Percentiles rank a stretch among this genome's conserved stretches.
Conservation (phyloP, 2,113 vertebrate species). For the Petrocephalus microphthalmus region DNA sequence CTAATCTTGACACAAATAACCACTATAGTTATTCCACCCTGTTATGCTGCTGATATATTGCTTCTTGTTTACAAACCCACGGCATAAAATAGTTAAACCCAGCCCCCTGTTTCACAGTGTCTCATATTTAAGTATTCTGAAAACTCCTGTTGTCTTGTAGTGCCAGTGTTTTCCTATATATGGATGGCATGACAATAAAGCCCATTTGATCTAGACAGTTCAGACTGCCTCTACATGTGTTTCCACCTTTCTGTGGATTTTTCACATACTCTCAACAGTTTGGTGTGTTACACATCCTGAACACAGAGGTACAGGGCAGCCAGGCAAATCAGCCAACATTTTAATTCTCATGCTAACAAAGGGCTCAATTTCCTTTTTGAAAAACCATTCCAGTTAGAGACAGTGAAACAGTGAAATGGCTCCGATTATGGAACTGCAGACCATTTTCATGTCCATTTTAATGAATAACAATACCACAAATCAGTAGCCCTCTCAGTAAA, state of each 20-base stretch:
- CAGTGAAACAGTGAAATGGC: neutral
- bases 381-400: neutral
- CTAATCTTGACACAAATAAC: neutral
- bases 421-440: neutral
- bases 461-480: neutral
- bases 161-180: neutral
- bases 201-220: neutral
- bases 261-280: neutral
- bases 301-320: neutral
- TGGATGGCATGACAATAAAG: neutral
- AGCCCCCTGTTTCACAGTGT: neutral
- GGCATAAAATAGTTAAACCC: neutral
- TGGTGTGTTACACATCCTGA: neutral
- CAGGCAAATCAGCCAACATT: neutral
- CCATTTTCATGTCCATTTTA: neutral
- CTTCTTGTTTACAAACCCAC: neutral
- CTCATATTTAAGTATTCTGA: neutral
- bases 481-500: neutral
- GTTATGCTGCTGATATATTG: neutral
- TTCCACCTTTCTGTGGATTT: neutral
- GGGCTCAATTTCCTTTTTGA: neutral
- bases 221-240: neutral
- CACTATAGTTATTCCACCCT: neutral
- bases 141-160: too few relatives aligned
- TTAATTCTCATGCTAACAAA: neutral